Conservation (phyloP, 2,888 invertebrate species). For the Caenorhabditis zanzibari region DNA sequence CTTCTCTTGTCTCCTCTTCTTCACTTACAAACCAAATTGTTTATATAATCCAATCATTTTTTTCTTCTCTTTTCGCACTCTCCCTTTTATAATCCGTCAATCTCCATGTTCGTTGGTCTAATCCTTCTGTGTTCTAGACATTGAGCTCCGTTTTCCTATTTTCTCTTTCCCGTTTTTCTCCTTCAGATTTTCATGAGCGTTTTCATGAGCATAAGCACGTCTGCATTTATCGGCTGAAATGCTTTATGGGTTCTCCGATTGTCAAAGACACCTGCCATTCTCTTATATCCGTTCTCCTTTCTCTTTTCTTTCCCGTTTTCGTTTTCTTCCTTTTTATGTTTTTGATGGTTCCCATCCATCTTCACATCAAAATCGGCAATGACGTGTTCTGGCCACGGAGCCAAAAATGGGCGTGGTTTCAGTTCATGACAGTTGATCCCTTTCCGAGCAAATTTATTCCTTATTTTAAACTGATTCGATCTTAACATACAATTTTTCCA, state of each 20-base stretch:
- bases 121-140: slow-evolving; percentile 48
- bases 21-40: slow-evolving; percentile 44
- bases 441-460: not conserved
- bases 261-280: slow-evolving; percentile 60
- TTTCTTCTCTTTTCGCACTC: slow-evolving; percentile 27
- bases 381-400: slow-evolving; percentile 6
- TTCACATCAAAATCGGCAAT: not conserved
- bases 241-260: slow-evolving; percentile 58
- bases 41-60: slow-evolving; percentile 54
- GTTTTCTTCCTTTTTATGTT: slow-evolving; percentile 3
- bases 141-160: slow-evolving; percentile 25
- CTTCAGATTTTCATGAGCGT: slow-evolving; percentile 44
- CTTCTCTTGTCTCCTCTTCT: not conserved
- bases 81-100: slow-evolving; percentile 41
- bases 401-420: not conserved
- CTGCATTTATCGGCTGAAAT: slow-evolving; percentile 56
- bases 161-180: not conserved
- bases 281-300: slow-evolving; percentile 50
- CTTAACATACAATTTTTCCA: slow-evolving; percentile 14
- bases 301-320: slow-evolving; percentile 7
- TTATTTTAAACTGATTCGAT: not conserved
- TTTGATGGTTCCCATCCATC: slow-evolving; percentile 9
- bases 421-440: not conserved
- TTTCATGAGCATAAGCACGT: slow-evolving; percentile 23
- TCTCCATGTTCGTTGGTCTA: slow-evolving; percentile 45